Evolutionary conservation across 1,140 invertebrate genomes (phyloP).

Genomic region (Drosophila ananassae): DNA sequence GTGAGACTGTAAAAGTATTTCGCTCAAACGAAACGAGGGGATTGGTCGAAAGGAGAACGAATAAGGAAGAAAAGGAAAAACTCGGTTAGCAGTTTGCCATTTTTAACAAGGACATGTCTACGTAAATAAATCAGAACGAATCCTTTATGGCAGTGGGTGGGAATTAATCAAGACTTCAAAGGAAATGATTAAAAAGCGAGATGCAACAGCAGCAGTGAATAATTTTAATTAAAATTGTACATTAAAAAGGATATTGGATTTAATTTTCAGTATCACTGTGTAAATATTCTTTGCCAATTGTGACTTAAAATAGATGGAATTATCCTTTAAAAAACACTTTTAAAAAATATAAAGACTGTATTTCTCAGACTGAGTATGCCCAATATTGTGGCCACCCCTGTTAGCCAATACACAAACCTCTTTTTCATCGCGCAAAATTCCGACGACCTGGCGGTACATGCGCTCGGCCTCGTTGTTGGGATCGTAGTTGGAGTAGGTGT

Average conservation of each 20-base stretch:
- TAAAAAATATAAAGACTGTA: neutral
- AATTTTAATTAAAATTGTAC: slow-evolving; percentile 47
- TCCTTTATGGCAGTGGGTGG: slow-evolving; percentile 36
- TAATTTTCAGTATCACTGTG: neutral
- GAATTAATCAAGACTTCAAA: slow-evolving; percentile 56
- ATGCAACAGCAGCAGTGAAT: neutral
- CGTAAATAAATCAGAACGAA: slow-evolving; percentile 42
- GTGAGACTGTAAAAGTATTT: slow-evolving; percentile 40
- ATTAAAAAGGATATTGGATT: slow-evolving; percentile 13
- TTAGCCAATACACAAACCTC: slow-evolving; percentile 79
- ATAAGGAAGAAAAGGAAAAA: slow-evolving; percentile 17
- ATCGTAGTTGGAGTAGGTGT: slow-evolving; percentile 79
- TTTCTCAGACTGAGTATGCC: too few relatives aligned
- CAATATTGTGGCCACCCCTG: slow-evolving; percentile 9
- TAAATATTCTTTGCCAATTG: neutral
- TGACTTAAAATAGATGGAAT: neutral
- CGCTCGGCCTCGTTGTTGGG: slow-evolving; percentile 83
- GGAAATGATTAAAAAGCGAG: slow-evolving; percentile 4
- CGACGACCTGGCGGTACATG: slow-evolving; percentile 83
- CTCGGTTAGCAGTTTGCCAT: slow-evolving; percentile 25
- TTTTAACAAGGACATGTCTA: slow-evolving; percentile 25
- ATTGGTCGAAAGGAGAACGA: neutral
- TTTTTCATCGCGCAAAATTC: slow-evolving; percentile 83
- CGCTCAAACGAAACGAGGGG: neutral
- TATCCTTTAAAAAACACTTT: neutral